Conservation (phyloP, 2,797 vertebrate genomes). For the Pygocentrus nattereri region DNA sequence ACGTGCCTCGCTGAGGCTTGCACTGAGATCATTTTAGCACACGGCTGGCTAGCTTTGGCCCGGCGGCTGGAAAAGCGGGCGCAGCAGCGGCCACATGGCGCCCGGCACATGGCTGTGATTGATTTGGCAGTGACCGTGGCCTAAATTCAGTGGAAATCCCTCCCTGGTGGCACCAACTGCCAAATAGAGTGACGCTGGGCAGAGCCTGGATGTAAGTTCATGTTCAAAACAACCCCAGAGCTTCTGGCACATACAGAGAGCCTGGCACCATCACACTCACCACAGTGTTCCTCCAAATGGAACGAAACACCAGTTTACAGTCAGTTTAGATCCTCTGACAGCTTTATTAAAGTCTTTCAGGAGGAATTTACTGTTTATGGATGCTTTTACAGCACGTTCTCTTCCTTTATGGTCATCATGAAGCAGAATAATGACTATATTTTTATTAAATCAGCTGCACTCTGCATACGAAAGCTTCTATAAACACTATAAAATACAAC, state of each 20-base stretch:
- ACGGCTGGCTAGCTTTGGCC: slow-evolving; percentile 18
- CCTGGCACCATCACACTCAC: not conserved
- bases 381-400: not conserved
- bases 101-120: slow-evolving; percentile 22
- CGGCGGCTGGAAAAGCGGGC: slow-evolving; percentile 1
- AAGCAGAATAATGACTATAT: too few relatives aligned
- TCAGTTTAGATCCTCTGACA: not conserved
- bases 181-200: slow-evolving; percentile 9
- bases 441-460: too few relatives aligned
- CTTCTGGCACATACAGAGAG: not conserved
- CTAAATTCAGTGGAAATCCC: slow-evolving; percentile 19
- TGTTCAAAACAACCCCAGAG: not conserved
- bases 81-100: slow-evolving; percentile 11
- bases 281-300: not conserved
- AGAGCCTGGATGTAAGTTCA: slow-evolving; percentile 6
- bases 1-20: not conserved
- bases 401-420: not conserved
- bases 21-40: slow-evolving; percentile 20
- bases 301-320: slow-evolving; percentile 6
- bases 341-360: not conserved
- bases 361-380: not conserved
- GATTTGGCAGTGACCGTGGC: slow-evolving; percentile 19
- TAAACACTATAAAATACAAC: too few relatives aligned
- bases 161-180: slow-evolving; percentile 13
- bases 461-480: too few relatives aligned